Conservation (phyloP, 2,888 invertebrate genomes). For the Lasioglossum leucozonium region DNA sequence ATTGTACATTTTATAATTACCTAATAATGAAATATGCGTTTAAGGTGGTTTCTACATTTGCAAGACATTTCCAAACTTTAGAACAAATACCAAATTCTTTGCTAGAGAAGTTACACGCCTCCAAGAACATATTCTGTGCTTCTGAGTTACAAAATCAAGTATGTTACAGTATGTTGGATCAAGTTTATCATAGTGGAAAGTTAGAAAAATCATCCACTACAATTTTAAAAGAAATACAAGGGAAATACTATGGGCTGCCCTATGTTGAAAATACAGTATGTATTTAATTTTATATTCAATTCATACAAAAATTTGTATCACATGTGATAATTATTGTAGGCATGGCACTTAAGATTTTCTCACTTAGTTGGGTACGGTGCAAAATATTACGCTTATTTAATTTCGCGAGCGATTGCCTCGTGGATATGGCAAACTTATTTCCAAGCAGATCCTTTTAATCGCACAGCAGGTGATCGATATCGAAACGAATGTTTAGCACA, state of each 20-base stretch:
- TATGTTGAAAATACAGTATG: slow-evolving; percentile 94
- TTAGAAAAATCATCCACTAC: slow-evolving; percentile 87
- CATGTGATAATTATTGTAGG: slow-evolving; percentile 85
- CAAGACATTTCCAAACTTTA: slow-evolving; percentile 95
- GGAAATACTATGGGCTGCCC: slow-evolving; percentile 93
- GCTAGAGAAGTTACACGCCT: slow-evolving; percentile 92
- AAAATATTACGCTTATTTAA: slow-evolving; percentile 98
- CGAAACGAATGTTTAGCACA: slow-evolving; percentile 91
- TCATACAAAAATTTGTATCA: not conserved
- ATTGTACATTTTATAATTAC: not conserved
- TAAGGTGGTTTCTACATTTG: slow-evolving; percentile 93
- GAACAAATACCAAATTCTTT: slow-evolving; percentile 93
- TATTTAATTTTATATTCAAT: slow-evolving; percentile 46
- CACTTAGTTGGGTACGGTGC: slow-evolving; percentile 99
- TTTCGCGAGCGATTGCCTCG: slow-evolving; percentile 96
- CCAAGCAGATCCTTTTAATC: slow-evolving; percentile 90
- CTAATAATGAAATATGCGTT: slow-evolving; percentile 7
- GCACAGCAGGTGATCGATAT: slow-evolving; percentile 92
- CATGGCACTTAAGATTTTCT: slow-evolving; percentile 98
- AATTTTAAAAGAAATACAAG: slow-evolving; percentile 91
- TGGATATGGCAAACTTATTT: slow-evolving; percentile 97
- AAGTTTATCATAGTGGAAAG: slow-evolving; percentile 91
- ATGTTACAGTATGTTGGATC: slow-evolving; percentile 97
- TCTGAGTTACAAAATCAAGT: slow-evolving; percentile 95
- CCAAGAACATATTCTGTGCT: slow-evolving; percentile 94